A percentile compares a stretch with the other conserved stretches of the same genome.
These are phyloP conservation scores for Diplogasteroides magnus DNA, from an alignment of 1,140 invertebrate species.

Conservation along the genomic window DNA sequence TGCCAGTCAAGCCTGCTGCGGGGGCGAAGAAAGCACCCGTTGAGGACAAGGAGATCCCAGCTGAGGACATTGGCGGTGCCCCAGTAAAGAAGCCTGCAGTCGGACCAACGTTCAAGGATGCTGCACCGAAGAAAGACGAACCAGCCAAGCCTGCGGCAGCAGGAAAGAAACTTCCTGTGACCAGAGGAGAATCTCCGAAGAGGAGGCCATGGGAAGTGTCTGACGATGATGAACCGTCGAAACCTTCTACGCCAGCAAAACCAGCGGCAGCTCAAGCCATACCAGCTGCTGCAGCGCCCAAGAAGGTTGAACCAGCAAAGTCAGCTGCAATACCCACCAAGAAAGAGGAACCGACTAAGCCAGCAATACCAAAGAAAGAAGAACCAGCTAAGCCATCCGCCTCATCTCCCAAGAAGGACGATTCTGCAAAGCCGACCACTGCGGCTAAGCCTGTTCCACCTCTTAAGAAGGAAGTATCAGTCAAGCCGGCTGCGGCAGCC, in stretches of 20 bases:
- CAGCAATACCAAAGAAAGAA: too few relatives aligned
- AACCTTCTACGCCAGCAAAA: conserved; percentile 3
- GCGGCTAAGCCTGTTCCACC: too few relatives aligned
- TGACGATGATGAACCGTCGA: background rate
- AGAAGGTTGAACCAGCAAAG: conserved; percentile 4
- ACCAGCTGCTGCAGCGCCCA: too few relatives aligned
- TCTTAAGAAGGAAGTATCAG: too few relatives aligned
- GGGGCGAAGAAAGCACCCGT: too few relatives aligned
- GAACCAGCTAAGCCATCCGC: background rate
- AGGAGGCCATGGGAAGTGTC: background rate
- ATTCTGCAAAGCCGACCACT: too few relatives aligned
- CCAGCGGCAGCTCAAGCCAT: background rate
- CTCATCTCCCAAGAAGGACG: background rate
- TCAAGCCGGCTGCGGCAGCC: background rate
- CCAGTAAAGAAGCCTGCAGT: background rate
- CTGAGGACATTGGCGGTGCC: background rate
- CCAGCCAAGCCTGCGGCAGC: background rate
- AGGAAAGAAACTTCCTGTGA: conserved; percentile 7
- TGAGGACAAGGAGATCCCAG: background rate
- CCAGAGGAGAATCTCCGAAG: background rate
- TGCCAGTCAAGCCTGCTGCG: too few relatives aligned
- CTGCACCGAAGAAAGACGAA: background rate
- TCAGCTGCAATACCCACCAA: background rate
- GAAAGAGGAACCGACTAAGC: background rate
- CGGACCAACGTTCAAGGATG: conserved; percentile 4